Conservation (phyloP, 2,113 vertebrate genomes). For the Ranitomeya variabilis region DNA sequence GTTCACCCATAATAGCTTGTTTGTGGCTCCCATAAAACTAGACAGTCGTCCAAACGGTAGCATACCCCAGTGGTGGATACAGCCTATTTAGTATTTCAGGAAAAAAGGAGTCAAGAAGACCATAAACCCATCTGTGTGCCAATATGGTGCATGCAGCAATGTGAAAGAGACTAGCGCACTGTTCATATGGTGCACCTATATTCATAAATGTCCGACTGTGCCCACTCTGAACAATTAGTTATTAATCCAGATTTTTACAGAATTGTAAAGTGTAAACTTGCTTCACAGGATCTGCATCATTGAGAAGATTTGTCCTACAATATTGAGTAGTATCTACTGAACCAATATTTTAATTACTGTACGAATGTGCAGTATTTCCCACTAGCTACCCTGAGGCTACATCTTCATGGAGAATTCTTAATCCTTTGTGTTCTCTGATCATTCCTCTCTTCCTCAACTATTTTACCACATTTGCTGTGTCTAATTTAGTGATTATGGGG, state of each 20-base stretch:
- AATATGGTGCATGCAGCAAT: too few relatives aligned
- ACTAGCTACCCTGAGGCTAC: constrained; percentile 18
- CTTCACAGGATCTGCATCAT: not conserved
- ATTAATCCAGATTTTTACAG: not conserved
- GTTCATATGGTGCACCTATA: not conserved
- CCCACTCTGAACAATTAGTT: not conserved
- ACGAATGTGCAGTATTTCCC: constrained; percentile 39
- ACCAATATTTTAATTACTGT: constrained; percentile 53
- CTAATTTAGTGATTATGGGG: constrained; percentile 70
- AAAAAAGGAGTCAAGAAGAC: too few relatives aligned
- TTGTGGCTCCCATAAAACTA: too few relatives aligned
- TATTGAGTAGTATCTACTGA: not conserved
- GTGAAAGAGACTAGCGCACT: not conserved
- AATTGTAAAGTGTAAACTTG: not conserved
- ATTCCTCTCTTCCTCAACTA: constrained; percentile 64
- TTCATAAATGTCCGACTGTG: not conserved
- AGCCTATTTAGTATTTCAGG: too few relatives aligned
- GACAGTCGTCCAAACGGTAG: too few relatives aligned
- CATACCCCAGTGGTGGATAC: too few relatives aligned
- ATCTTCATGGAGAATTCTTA: constrained; percentile 27
- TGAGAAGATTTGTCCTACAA: not conserved
- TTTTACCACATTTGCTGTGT: constrained; percentile 69
- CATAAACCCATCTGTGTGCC: too few relatives aligned
- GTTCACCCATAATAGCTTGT: too few relatives aligned
- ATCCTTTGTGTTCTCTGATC: constrained; percentile 60